phyloP scores from a whole-genome alignment of 2,797 vertebrate species.

The Artibeus jamaicensis region DNA sequence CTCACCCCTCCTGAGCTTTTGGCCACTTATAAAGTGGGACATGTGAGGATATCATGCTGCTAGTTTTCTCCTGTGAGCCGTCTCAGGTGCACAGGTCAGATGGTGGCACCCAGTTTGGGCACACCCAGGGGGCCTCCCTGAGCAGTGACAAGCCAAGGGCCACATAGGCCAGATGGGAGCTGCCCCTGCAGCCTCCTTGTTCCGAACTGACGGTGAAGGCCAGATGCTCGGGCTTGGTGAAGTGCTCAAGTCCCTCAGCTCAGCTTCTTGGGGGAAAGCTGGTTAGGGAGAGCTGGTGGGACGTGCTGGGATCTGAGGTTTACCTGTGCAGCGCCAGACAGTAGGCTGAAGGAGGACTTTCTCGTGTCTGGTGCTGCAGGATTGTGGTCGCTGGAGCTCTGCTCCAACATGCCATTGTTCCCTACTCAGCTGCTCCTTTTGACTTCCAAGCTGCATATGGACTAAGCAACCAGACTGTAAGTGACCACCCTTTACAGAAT shows the following conservation, averaged over 20 bases:
- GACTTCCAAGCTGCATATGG: slow-evolving; percentile 84
- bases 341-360: neutral
- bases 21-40: neutral
- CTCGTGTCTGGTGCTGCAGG: slow-evolving; percentile 74
- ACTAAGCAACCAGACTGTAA: slow-evolving; percentile 84
- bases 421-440: slow-evolving; percentile 80
- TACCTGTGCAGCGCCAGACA: neutral
- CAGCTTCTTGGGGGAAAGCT: neutral
- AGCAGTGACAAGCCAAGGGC: neutral
- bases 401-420: slow-evolving; percentile 77
- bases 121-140: neutral
- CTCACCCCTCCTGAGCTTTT: neutral
- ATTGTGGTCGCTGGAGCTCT: slow-evolving; percentile 85
- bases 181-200: neutral
- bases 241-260: neutral
- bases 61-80: neutral
- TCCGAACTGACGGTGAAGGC: neutral
- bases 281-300: neutral
- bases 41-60: neutral
- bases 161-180: neutral
- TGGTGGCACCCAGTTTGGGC: neutral
- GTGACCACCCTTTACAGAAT: neutral
- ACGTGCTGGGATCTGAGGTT: neutral
- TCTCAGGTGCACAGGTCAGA: neutral
- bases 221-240: neutral